Percentiles rank a stretch among this genome's conserved stretches.
Conservation (phyloP, 2,113 vertebrate species). For the Esox niger region DNA sequence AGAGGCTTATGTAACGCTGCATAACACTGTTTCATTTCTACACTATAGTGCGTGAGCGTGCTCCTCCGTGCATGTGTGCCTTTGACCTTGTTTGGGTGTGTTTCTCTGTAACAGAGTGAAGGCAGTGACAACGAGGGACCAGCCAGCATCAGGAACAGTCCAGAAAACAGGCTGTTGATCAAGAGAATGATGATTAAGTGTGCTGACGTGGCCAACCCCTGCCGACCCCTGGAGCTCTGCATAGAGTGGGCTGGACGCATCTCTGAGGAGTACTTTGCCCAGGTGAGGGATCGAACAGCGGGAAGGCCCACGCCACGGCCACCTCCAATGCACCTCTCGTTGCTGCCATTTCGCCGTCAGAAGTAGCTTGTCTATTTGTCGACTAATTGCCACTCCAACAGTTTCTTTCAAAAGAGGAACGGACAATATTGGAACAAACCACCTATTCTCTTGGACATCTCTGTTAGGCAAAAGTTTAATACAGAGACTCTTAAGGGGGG, state of each 20-base stretch:
- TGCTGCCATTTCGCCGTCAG: too few relatives aligned
- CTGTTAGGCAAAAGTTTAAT: too few relatives aligned
- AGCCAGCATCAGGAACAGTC: conserved; percentile 80
- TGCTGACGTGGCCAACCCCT: conserved; percentile 93
- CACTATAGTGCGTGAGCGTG: neutral
- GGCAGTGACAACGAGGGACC: conserved; percentile 79
- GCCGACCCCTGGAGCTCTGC: conserved; percentile 88
- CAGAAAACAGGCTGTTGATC: conserved; percentile 90
- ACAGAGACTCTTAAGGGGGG: too few relatives aligned
- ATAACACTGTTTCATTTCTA: too few relatives aligned
- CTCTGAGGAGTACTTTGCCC: conserved; percentile 95
- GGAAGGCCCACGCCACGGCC: too few relatives aligned
- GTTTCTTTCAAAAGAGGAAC: too few relatives aligned
- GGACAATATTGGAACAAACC: too few relatives aligned
- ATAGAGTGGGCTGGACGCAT: conserved; percentile 96
- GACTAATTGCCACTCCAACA: too few relatives aligned
- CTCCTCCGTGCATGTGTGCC: neutral
- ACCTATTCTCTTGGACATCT: too few relatives aligned
- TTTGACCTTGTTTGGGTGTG: neutral
- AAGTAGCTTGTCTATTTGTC: neutral
- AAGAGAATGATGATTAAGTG: conserved; percentile 98
- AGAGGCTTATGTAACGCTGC: too few relatives aligned
- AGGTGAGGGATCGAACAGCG: conserved; percentile 79
- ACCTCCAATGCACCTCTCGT: too few relatives aligned
- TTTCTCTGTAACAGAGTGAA: conserved; percentile 69